phyloP scores from a whole-genome alignment of 53 echinoderm and acorn worm genomes.

The Antedon mediterranea region DNA sequence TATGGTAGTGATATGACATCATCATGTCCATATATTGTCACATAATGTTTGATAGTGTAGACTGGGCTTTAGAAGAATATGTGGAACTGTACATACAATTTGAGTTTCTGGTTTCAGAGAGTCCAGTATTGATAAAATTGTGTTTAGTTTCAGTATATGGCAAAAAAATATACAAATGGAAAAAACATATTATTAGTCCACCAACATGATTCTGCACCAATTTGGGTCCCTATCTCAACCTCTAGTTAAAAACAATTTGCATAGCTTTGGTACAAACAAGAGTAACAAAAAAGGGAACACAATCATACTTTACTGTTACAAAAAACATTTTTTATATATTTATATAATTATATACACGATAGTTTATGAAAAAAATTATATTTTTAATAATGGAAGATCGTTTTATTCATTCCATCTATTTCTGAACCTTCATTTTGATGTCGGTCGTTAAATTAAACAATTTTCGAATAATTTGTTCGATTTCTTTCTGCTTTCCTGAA shows the following conservation, averaged over 20 bases:
- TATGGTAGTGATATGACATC: too few species aligned
- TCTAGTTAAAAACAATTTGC: neutral
- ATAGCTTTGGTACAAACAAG: neutral
- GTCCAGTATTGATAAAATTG: too few species aligned
- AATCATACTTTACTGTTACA: neutral
- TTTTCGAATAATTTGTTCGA: slow-evolving; percentile 27
- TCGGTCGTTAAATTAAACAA: slow-evolving; percentile 34
- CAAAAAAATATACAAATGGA: too few species aligned
- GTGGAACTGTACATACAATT: too few species aligned
- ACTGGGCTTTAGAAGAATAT: too few species aligned
- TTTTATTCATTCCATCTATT: neutral
- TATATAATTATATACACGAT: neutral
- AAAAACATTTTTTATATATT: too few species aligned
- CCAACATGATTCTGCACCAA: too few species aligned
- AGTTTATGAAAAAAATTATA: neutral
- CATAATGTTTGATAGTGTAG: too few species aligned
- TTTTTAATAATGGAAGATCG: neutral
- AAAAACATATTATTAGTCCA: too few species aligned
- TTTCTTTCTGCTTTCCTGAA: slow-evolving; percentile 24
- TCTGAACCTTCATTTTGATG: slow-evolving; percentile 42
- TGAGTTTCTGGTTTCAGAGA: too few species aligned
- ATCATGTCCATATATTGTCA: too few species aligned
- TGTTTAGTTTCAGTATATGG: too few species aligned
- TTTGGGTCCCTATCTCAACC: neutral
- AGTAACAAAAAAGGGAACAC: neutral